Evolutionary conservation across 35 echinoderm and acorn worm genomes (phyloP).

Genomic region (Strongylocentrotus purpuratus): DNA sequence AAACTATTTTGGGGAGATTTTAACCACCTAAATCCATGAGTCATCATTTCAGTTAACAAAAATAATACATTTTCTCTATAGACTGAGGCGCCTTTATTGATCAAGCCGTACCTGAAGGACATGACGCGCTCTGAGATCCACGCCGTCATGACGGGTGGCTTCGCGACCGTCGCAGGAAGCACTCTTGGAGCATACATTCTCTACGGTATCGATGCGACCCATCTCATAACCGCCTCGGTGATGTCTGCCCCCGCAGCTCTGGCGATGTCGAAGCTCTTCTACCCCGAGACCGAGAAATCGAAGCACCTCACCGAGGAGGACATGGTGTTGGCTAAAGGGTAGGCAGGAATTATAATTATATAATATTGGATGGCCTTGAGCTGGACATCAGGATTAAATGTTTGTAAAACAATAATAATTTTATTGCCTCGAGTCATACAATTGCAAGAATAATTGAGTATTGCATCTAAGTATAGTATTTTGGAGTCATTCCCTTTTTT

Average conservation of each 20-base stretch:
- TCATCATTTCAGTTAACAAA: too few relatives aligned
- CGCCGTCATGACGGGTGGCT: constrained; percentile 71
- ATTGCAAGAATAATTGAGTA: too few relatives aligned
- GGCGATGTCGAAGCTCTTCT: constrained; percentile 73
- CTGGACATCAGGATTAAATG: too few relatives aligned
- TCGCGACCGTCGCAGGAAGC: constrained; percentile 69
- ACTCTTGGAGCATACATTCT: constrained; percentile 66
- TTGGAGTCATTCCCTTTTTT: too few relatives aligned
- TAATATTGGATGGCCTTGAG: too few relatives aligned
- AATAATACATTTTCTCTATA: background rate
- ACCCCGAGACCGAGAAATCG: constrained; percentile 68
- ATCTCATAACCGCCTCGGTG: constrained; percentile 69
- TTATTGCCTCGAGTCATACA: too few relatives aligned
- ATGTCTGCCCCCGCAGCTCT: constrained; percentile 79
- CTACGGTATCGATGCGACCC: constrained; percentile 61
- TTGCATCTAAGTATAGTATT: too few relatives aligned
- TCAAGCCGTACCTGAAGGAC: constrained; percentile 61
- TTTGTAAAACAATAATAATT: too few relatives aligned
- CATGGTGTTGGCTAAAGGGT: constrained; percentile 61
- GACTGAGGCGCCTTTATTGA: constrained; percentile 66
- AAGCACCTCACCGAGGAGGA: constrained; percentile 20
- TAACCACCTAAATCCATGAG: too few relatives aligned
- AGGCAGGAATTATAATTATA: too few relatives aligned
- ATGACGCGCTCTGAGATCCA: constrained; percentile 76
- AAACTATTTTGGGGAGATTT: too few relatives aligned